phyloP scores from a whole-genome alignment of 2,888 invertebrate genomes.

The Chrysodeixis includens region DNA sequence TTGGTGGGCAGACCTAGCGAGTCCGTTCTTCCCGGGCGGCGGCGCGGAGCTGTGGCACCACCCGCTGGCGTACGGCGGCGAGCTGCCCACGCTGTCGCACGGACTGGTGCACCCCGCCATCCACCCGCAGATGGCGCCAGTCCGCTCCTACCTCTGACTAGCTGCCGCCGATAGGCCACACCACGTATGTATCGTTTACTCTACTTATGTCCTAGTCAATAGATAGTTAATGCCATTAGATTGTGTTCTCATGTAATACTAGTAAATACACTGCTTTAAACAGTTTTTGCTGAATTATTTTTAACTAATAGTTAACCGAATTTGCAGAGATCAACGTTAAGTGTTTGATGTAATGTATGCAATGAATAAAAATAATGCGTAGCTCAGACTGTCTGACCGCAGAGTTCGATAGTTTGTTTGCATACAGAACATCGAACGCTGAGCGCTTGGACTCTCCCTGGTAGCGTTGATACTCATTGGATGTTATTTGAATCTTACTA shows the following conservation, averaged over 20 bases:
- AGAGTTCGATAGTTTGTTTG: neutral
- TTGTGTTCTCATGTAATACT: neutral
- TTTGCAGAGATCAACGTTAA: constrained; percentile 25
- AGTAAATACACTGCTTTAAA: constrained; percentile 29
- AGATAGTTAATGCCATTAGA: neutral
- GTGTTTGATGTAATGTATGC: constrained; percentile 19
- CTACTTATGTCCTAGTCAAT: neutral
- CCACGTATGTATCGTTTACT: constrained; percentile 87
- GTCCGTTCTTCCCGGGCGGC: constrained; percentile 96
- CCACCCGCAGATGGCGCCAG: constrained; percentile 98
- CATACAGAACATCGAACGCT: constrained; percentile 25
- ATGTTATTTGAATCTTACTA: constrained; percentile 44
- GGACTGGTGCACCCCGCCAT: constrained; percentile 98
- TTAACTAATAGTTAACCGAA: neutral
- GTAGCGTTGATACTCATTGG: constrained; percentile 38
- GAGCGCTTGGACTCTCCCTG: constrained; percentile 69
- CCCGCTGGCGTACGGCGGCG: constrained; percentile 94
- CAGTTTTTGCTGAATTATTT: constrained; percentile 19
- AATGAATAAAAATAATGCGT: neutral
- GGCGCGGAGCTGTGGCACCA: constrained; percentile 98
- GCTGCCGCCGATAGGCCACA: constrained; percentile 95
- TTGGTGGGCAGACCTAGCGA: constrained; percentile 94
- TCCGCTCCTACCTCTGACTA: constrained; percentile 99
- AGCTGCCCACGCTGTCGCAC: constrained; percentile 95
- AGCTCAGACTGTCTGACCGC: constrained; percentile 4